These are phyloP conservation scores for Allophyes oxyacanthae DNA, from an alignment of 2,888 invertebrate species.

Conservation along the genomic window DNA sequence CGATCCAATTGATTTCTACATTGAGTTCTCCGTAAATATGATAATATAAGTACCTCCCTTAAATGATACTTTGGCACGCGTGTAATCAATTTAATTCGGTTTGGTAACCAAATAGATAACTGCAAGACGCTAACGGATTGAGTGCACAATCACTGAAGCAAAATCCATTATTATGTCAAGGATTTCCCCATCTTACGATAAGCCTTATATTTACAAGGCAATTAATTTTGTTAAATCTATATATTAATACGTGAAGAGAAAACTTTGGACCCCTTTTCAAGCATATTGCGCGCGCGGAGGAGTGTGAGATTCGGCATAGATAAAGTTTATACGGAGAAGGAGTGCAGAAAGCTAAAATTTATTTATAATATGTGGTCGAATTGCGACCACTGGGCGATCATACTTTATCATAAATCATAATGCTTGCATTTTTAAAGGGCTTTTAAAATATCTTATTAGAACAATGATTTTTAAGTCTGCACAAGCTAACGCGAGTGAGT, in stretches of 20 bases:
- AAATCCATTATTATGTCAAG: slow-evolving; percentile 15
- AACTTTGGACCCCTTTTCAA: too few species aligned
- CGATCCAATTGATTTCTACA: slow-evolving; percentile 41
- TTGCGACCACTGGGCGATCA: too few species aligned
- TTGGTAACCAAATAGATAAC: slow-evolving; percentile 4
- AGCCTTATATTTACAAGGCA: not conserved
- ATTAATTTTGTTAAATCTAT: too few species aligned
- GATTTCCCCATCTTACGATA: slow-evolving; percentile 35
- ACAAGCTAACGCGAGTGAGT: slow-evolving; percentile 5
- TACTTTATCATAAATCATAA: too few species aligned
- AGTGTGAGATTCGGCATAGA: too few species aligned
- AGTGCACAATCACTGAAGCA: slow-evolving; percentile 5
- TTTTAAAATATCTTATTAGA: too few species aligned
- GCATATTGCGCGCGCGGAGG: too few species aligned
- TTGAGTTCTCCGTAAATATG: slow-evolving; percentile 26
- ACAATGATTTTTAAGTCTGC: not conserved
- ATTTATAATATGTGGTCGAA: too few species aligned
- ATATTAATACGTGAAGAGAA: too few species aligned
- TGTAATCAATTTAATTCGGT: slow-evolving; percentile 1
- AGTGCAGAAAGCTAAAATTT: too few species aligned
- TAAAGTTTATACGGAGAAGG: too few species aligned
- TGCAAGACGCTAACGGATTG: not conserved
- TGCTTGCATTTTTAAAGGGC: too few species aligned
- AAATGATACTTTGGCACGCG: slow-evolving; percentile 4
- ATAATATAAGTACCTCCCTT: slow-evolving; percentile 4